phyloP scores from a whole-genome alignment of 2,888 invertebrate species.

The Apamea epomidion region DNA sequence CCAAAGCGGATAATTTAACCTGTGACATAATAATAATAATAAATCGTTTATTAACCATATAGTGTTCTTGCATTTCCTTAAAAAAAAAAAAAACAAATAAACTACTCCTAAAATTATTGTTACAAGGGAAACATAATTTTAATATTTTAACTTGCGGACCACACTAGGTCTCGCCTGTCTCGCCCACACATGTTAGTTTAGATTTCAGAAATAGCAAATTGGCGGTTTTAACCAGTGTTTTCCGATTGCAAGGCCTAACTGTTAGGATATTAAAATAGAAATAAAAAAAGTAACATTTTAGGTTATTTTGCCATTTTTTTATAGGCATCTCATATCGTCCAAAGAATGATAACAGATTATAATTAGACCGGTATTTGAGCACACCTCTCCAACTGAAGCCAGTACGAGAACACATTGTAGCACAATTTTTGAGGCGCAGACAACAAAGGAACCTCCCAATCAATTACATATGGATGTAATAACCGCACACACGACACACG shows the following conservation, averaged over 20 bases:
- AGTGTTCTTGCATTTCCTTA: too few relatives aligned
- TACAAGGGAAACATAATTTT: too few relatives aligned
- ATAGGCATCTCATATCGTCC: neutral
- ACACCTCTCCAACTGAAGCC: neutral
- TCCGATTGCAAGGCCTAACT: neutral
- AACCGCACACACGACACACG: constrained; percentile 46
- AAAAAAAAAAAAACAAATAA: too few relatives aligned
- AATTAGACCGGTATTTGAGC: too few relatives aligned
- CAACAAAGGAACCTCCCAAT: constrained; percentile 54
- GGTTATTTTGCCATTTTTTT: neutral
- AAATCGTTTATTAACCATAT: too few relatives aligned
- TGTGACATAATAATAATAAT: too few relatives aligned
- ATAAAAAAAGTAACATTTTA: neutral
- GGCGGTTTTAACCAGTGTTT: neutral
- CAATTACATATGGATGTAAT: constrained; percentile 60
- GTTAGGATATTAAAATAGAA: neutral
- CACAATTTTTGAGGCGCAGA: constrained; percentile 15
- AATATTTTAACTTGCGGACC: too few relatives aligned
- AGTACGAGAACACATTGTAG: neutral
- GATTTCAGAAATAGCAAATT: neutral
- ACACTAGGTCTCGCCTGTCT: too few relatives aligned
- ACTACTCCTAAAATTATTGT: too few relatives aligned
- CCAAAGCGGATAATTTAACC: neutral
- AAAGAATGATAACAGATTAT: neutral
- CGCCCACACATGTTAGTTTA: neutral